Base-by-base conservation (phyloP, 2,113 vertebrate genomes). In the Cyrtonyx montezumae region DNA sequence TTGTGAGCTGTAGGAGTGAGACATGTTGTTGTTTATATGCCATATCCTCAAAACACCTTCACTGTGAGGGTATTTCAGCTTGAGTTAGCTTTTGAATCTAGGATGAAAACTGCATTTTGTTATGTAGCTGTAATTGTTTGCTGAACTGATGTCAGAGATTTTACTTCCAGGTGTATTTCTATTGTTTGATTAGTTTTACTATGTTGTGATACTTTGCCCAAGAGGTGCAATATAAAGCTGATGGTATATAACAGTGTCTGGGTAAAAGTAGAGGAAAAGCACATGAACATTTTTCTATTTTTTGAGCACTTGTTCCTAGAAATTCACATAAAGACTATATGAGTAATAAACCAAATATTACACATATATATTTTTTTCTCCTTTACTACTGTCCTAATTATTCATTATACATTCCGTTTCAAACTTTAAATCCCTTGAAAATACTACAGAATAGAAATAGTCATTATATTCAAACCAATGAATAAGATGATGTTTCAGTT, bases 151-250 rank as follows among this genome's bases (percentile, higher is more conserved):
- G 79, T 48, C 67, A 70, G 48, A 77, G 62, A 26, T 61, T 21
- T 70, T 86, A 53, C 21, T 87, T 94, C 26, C 36, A 77, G 55
- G 25, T 90, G 12, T 62, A 88, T 79, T 92, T 77, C 67, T 82
- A 68, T 71, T n/a, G 34, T 82, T 92, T 91, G 55, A 68, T 85
- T 82, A 86, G n/a, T 79, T 91, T 95, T 90, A 46, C 91, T 70
- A 66, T 23, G 12, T n/a, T 63, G 16, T 17, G 43, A 68, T 74
- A 20, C 15, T 87, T 87, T 87, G 9, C 20, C 43, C 28, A 34
- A 67, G 37, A 67, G 15, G 5, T 58, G 32, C 1, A 13, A 13
- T 82, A 51, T 71, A 94, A 85, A 32, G 1, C 9, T 48, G 48
- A 36, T 36, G 3, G 11, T 25, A 42, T 67, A 55, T 34, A 75